Base-by-base conservation (phyloP, 2,797 vertebrate genomes). In the Agapornis canus region DNA sequence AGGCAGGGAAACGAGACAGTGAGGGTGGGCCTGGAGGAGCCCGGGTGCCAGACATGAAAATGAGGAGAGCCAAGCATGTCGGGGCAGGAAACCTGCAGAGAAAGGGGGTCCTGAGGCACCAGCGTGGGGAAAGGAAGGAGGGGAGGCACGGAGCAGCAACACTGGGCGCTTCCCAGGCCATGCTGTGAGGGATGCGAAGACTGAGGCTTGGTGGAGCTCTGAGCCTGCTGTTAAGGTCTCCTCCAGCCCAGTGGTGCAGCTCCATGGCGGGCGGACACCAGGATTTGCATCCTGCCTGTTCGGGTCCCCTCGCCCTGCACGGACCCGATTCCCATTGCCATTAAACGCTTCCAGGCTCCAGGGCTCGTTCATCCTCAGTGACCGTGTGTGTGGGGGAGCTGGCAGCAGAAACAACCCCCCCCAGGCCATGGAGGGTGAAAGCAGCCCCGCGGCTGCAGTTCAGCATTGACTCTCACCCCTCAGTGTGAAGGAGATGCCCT, bases 181-280 rank as follows among this genome's bases (percentile, higher is more conserved):
- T 25, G 47, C 54, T 77, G 42, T 39, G 29, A 72, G 39, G 19
- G 29, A 23, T 69, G n/a, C 2, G 0, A 11, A 29, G 59, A 26
- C 54, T 65, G 22, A 1, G 27, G 12, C 2, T 1, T 19, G 37
- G 4, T 20, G 40, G 45, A 43, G 26, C 25, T 65, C 60, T 47
- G 51, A 19, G 65, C n/a, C 52, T 68, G 69, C 32, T 54, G 9
- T 27, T 45, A 6, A 42, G 42, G 68, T 6, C 60, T 13, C 4
- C 15, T n/a, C 10, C 5, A 29, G 32, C 42, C 22, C 13, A 11
- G n/a, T 0, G 0, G 5, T 18, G 23, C 9, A 20, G 14, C 60
- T 52, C 14, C 9, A 2, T 21, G 0, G 0, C 23, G 14, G 10
- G 3, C 35, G 29, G 19, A 35, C 23, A 2, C 0, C 1, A n/a